phyloP scores from a whole-genome alignment of 2,888 invertebrate genomes.

The Stenurella melanura region DNA sequence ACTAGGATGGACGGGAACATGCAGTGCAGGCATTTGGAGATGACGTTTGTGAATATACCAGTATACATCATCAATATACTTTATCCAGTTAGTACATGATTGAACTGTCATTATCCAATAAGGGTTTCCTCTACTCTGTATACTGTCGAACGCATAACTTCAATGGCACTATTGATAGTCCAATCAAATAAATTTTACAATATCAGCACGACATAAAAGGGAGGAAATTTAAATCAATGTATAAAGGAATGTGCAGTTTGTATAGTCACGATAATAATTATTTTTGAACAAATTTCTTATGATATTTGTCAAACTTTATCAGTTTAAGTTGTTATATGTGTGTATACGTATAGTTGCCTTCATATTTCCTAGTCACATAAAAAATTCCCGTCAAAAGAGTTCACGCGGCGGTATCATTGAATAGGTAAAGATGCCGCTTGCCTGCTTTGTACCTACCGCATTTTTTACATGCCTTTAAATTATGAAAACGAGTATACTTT shows the following conservation, averaged over 20 bases:
- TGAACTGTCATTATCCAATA: conserved; percentile 29
- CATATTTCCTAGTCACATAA: too few relatives aligned
- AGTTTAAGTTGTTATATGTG: too few relatives aligned
- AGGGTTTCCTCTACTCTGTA: conserved; percentile 18
- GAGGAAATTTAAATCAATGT: neutral
- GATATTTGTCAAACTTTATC: too few relatives aligned
- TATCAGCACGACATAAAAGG: conserved; percentile 1
- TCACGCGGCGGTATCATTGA: too few relatives aligned
- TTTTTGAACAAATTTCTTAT: neutral
- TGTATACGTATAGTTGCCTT: too few relatives aligned
- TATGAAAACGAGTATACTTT: too few relatives aligned
- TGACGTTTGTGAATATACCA: conserved; percentile 23
- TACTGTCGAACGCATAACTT: conserved; percentile 18
- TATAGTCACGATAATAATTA: neutral
- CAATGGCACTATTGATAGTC: conserved; percentile 21
- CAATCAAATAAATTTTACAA: conserved; percentile 14
- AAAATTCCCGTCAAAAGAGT: too few relatives aligned
- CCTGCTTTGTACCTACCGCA: too few relatives aligned
- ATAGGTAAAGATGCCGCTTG: too few relatives aligned
- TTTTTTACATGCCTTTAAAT: too few relatives aligned
- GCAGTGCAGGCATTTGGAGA: conserved; percentile 13
- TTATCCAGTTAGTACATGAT: conserved; percentile 23
- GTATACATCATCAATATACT: conserved; percentile 30
- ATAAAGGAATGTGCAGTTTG: neutral
- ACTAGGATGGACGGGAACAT: conserved; percentile 3